A percentile compares a stretch with the other conserved stretches of the same genome.
Evolutionary conservation across 2,888 invertebrate species (phyloP).

Genomic region (Formica aserva): DNA sequence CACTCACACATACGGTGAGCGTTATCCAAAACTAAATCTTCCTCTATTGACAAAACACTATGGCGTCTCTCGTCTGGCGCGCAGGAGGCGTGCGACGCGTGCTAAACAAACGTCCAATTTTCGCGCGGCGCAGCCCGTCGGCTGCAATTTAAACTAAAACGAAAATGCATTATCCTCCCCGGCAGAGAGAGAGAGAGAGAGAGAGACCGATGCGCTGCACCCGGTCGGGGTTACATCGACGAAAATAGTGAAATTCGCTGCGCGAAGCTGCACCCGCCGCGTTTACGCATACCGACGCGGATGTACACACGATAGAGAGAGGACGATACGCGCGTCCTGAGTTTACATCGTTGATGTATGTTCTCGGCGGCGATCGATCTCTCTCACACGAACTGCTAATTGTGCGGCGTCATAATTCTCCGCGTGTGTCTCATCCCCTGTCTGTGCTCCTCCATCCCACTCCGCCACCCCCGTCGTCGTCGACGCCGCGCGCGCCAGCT

Average conservation of each 20-base stretch:
- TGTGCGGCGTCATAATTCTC: conserved; percentile 86
- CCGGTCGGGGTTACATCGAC: conserved; percentile 69
- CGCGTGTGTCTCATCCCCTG: conserved; percentile 67
- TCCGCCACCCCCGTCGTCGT: background rate
- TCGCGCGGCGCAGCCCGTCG: conserved; percentile 48
- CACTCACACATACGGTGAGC: background rate
- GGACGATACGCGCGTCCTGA: conserved; percentile 79
- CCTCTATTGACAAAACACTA: conserved; percentile 69
- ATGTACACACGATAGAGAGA: conserved; percentile 68
- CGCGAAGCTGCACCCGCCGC: conserved; percentile 12
- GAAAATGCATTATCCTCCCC: conserved; percentile 75
- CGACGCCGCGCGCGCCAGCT: conserved; percentile 63
- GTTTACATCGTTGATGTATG: conserved; percentile 85
- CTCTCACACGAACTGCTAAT: conserved; percentile 86
- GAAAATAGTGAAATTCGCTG: conserved; percentile 75
- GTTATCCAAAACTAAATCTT: conserved; percentile 64
- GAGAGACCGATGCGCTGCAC: background rate
- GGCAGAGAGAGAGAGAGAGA: background rate
- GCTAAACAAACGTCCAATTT: conserved; percentile 63
- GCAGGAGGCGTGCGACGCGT: conserved; percentile 38
- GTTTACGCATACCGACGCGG: conserved; percentile 61
- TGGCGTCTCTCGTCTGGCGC: conserved; percentile 41
- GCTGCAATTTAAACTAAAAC: conserved; percentile 67
- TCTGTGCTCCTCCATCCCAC: background rate
- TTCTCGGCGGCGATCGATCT: conserved; percentile 85